Percentiles rank a stretch among this genome's conserved stretches.
Conservation (phyloP, 2,797 vertebrate species). For the Tapirus indicus region DNA sequence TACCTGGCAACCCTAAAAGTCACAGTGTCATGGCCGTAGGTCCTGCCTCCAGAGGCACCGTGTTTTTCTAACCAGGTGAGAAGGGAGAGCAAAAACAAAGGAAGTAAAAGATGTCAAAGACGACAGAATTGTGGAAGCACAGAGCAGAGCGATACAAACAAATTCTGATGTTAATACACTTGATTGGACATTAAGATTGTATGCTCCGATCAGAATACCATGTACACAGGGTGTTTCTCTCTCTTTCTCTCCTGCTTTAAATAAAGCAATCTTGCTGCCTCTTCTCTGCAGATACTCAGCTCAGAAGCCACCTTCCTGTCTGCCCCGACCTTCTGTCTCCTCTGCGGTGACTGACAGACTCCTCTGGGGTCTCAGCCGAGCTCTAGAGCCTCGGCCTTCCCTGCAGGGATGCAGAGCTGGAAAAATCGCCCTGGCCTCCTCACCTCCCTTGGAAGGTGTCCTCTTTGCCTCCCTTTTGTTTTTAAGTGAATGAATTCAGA, state of each 20-base stretch:
- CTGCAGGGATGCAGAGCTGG: not conserved
- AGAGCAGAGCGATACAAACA: not conserved
- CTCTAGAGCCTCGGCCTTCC: not conserved
- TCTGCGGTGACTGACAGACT: not conserved
- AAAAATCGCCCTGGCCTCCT: not conserved
- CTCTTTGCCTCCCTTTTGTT: not conserved
- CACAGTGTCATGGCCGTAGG: not conserved
- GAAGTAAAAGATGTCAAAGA: not conserved
- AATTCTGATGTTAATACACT: not conserved
- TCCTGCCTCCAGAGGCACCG: not conserved
- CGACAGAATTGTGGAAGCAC: not conserved
- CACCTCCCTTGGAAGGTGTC: not conserved
- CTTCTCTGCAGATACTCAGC: not conserved
- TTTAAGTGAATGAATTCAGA: conserved; percentile 45
- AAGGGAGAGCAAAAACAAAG: not conserved
- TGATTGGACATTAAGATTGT: not conserved
- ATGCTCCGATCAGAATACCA: not conserved
- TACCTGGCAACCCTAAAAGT: not conserved
- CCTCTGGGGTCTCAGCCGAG: not conserved
- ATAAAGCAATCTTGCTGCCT: not conserved
- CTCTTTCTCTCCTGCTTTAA: not conserved
- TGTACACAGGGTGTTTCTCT: not conserved
- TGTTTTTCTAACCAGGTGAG: not conserved
- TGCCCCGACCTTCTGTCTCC: not conserved
- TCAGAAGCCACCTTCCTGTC: not conserved